Evolutionary conservation across 2,797 vertebrate species (phyloP).

Genomic region (Halcyon badia): DNA sequence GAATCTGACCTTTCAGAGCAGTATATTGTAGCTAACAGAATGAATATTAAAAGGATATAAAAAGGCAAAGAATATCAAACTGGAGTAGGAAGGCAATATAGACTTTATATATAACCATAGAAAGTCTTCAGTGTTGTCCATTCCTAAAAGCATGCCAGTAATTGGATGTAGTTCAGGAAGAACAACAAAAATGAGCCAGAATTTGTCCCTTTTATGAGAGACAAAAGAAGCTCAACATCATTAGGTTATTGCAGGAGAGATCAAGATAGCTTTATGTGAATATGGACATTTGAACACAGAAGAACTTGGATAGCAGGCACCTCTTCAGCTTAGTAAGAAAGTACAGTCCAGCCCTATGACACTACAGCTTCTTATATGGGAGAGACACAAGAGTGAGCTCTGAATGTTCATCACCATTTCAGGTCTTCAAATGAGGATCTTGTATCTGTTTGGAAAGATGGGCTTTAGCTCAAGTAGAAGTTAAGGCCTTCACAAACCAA

Average conservation of each 20-base stretch:
- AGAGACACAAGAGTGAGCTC: not conserved
- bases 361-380: not conserved
- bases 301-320: not conserved
- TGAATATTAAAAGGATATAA: slow-evolving; percentile 21
- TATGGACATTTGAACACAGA: not conserved
- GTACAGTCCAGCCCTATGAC: not conserved
- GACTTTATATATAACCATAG: not conserved
- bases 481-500: not conserved
- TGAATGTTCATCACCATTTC: not conserved
- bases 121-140: not conserved
- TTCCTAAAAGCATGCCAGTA: not conserved
- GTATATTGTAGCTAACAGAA: slow-evolving; percentile 3
- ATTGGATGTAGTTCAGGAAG: not conserved
- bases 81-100: not conserved
- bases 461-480: not conserved
- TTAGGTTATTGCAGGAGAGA: not conserved
- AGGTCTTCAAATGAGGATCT: not conserved
- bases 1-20: slow-evolving; percentile 45
- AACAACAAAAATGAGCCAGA: not conserved
- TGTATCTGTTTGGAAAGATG: not conserved
- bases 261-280: not conserved
- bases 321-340: not conserved
- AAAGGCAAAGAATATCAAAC: slow-evolving; percentile 25
- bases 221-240: not conserved
- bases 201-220: not conserved